These are phyloP conservation scores for Fistularia commersonii DNA, from an alignment of 2,797 vertebrate species.

Conservation along the genomic window DNA sequence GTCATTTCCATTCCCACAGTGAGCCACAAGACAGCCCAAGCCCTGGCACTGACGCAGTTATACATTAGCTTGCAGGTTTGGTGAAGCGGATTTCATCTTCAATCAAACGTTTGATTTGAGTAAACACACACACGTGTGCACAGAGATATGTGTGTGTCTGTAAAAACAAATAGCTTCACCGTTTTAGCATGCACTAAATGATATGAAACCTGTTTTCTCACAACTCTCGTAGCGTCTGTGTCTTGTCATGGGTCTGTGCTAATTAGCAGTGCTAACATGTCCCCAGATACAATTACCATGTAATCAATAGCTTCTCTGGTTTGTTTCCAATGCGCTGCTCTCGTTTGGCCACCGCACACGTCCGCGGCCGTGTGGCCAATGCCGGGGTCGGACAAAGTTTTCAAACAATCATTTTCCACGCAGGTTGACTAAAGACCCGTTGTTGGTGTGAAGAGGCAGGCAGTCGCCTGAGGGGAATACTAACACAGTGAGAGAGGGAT, in stretches of 20 bases:
- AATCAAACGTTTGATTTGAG: too few relatives aligned
- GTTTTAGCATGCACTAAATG: too few relatives aligned
- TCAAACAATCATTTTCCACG: slow-evolving; percentile 7
- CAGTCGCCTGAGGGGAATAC: slow-evolving; percentile 3
- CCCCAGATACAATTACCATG: slow-evolving; percentile 31
- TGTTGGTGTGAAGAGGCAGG: slow-evolving; percentile 9
- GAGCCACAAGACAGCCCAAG: slow-evolving; percentile 8
- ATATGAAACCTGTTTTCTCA: slow-evolving; percentile 9
- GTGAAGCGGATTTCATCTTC: too few relatives aligned
- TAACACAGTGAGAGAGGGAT: not conserved
- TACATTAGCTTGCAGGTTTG: too few relatives aligned
- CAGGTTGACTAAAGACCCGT: slow-evolving; percentile 12
- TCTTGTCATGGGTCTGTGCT: slow-evolving; percentile 21
- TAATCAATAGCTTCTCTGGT: slow-evolving; percentile 43
- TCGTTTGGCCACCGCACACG: slow-evolving; percentile 4
- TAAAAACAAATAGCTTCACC: too few relatives aligned
- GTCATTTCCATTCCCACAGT: slow-evolving; percentile 23
- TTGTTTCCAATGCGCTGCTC: slow-evolving; percentile 11
- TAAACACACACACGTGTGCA: too few relatives aligned
- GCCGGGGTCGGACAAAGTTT: slow-evolving; percentile 6
- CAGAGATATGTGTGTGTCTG: not conserved
- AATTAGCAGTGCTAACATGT: slow-evolving; percentile 26
- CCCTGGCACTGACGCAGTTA: not conserved
- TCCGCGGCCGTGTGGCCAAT: not conserved
- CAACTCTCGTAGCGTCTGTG: not conserved